Evolutionary conservation across 2,888 invertebrate species (phyloP), one percentile per base, ranked within the genome.

Genomic region (Parthenolecanium corni): DNA sequence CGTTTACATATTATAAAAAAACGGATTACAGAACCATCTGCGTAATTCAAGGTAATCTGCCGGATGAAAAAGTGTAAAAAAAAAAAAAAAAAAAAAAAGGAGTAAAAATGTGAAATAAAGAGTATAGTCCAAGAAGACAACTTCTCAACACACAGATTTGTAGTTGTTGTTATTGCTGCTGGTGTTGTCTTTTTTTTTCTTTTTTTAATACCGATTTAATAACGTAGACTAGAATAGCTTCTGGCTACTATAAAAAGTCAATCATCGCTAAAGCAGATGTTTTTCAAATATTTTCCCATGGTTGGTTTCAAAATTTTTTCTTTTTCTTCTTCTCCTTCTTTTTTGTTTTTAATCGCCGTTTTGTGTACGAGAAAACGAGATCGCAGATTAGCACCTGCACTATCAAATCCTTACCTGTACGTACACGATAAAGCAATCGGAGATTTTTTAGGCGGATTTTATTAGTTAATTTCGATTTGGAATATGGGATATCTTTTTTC

Each of bases 211-310:
- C 52, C 52, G 24, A 52, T 52, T 52, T 31, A 52, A 52, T 52
- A 52, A 36, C 52, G 52, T 52, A 52, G 52, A 52, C 52, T 25
- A 52, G 52, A 52, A 52, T 52, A 52, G 52, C 52, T 52, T 52
- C 52, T 52, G 52, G 52, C 52, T 52, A 52, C 52, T 52, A 52
- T 52, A 52, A 52, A 52, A 52, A 52, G 52, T 52, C 52, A 52
- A 52, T 52, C 52, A 52, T 52, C 52, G 36, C 24, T n/a, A 31
- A 52, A 52, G 52, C 52, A 52, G 52, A 52, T 52, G 52, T 52
- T 52, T 52, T 52, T 16, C 20, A 52, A 52, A 52, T 52, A 52
- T 52, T 52, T 52, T 52, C 52, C 52, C 52, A 52, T 52, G 52
- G 52, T 21, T 52, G 52, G 36, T 31, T 52, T 52, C 52, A 31